Evolutionary conservation across 1,140 invertebrate genomes (phyloP).

Genomic region (Zophobas atratus): DNA sequence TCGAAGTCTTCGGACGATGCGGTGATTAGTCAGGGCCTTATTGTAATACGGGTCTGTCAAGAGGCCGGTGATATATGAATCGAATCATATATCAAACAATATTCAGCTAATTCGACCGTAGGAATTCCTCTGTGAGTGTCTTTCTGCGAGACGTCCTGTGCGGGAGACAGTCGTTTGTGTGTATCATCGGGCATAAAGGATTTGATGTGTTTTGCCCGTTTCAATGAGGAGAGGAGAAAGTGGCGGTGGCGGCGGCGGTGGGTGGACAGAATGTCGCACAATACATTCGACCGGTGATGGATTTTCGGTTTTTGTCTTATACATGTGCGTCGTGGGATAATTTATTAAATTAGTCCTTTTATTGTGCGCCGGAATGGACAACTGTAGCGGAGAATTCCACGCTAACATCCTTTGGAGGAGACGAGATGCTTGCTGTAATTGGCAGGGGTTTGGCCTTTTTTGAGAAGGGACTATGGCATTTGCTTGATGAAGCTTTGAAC

Average conservation of each 20-base stretch:
- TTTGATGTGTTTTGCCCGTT: slow-evolving; percentile 45
- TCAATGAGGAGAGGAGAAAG: slow-evolving; percentile 17
- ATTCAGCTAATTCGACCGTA: slow-evolving; percentile 55
- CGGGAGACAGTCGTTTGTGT: slow-evolving; percentile 35
- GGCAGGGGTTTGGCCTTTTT: no score
- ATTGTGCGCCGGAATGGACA: slow-evolving; percentile 23
- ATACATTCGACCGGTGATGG: slow-evolving; percentile 50
- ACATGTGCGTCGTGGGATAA: slow-evolving; percentile 40
- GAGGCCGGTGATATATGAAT: slow-evolving; percentile 59
- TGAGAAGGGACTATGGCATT: no score
- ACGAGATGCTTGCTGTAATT: no score
- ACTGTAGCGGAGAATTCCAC: not conserved
- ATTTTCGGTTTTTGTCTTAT: slow-evolving; percentile 50
- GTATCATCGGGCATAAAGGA: slow-evolving; percentile 36
- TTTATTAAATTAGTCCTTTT: slow-evolving; percentile 51
- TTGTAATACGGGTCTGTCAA: slow-evolving; percentile 54
- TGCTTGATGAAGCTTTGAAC: no score
- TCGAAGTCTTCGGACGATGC: slow-evolving; percentile 30
- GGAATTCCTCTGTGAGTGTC: slow-evolving; percentile 42
- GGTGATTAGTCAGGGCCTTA: slow-evolving; percentile 58
- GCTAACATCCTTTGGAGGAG: not conserved
- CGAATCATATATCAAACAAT: slow-evolving; percentile 61
- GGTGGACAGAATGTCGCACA: slow-evolving; percentile 40
- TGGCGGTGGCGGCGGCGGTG: slow-evolving; percentile 26
- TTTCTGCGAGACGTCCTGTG: slow-evolving; percentile 17